Base-by-base conservation (phyloP, 2,888 invertebrate genomes). In the Ormyrus labotus region DNA sequence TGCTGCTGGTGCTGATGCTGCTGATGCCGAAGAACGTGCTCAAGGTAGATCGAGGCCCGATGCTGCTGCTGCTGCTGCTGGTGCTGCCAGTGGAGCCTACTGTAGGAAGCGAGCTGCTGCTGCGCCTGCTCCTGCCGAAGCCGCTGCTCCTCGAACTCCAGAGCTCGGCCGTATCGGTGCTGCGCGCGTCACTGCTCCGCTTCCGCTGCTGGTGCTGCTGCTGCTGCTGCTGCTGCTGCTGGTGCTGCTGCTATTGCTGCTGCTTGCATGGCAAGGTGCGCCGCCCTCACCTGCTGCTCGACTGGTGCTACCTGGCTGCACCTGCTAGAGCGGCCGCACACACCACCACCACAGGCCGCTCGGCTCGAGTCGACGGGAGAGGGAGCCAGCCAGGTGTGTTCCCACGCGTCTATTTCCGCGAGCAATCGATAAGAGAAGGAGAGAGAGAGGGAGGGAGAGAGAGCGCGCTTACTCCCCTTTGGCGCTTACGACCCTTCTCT, bases 391-490 rank as follows among this genome's bases (percentile, higher is more conserved):
- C 86, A 86, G 88, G 89, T 88, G 88, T 88, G 89, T 89, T 89
- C 88, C 87, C 88, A 87, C 88, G 87, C 87, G 87, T 89, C 89
- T 89, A 88, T 88, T 89, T 89, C 87, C 87, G 88, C 87, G 87
- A 88, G 88, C 86, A 89, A 89, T 88, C 89, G 89, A 89, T 89
- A 88, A 78, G 79, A 57, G 74, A 64, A 79, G 50, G 77, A 61
- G 81, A 53, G 60, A 65, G 81, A 68, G 51, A 63, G 80, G 58
- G 81, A 75, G 79, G 61, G 65, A 74, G 81, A 74, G 74, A 13
- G 60, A 47, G n/a, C 2, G 55, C 48, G 50, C 34, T 19, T 51
- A 34, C 71, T 60, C 34, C 60, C 19, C 60, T 60, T 57, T 34
- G 7, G 60, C 50, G 50, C 34, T 34, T 34, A 34, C 34, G 34